Evolutionary conservation across 2,113 vertebrate genomes (phyloP), one percentile per base, ranked within the genome.

Genomic region (Pelecanoides urinatrix): DNA sequence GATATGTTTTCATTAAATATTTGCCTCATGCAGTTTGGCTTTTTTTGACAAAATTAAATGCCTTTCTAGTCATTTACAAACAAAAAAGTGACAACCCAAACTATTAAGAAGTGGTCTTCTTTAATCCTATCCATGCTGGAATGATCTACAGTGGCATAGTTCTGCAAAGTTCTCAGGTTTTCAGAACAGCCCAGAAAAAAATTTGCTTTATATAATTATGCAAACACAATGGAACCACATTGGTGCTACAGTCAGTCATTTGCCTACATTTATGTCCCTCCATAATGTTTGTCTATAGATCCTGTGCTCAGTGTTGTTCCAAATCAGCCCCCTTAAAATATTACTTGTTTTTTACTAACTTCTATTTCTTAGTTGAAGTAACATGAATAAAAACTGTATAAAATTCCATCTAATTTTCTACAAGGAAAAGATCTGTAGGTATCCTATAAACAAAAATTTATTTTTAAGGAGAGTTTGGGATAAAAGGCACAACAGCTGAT

Each of bases 321-420:
- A 44, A 50, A 65, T 70, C 29, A 62, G 12, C 1, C 5, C 8
- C 4, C 29, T 42, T 17, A n/a, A 6, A 49, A 7, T 49, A 36
- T 34, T 26, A 11, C 0, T 0, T 23, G 3, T 3, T 68, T 61
- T 50, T 26, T 30, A 42, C 70, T 11, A 62, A 66, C 2, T 34
- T 62, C 8, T 26, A 29, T 40, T 61, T 4, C 2, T 75, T 61
- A 20, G 5, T 47, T 82, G 32, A 49, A 70, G 9, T 27, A 71
- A 5, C 30, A 26, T 16, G 9, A 70, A 40, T 34, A 50, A 49
- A 71, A 77, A n/a, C 8, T 20, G 0, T 32, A 21, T 29, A 65
- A 63, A 90, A 32, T 17, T 70, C 3, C 11, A 13, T 56, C 8
- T 52, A 0, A 17, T 63, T 83, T 75, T 83, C 16, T 49, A 19